phyloP scores from a whole-genome alignment of 2,113 vertebrate species.

The Melanocharis versteri region DNA sequence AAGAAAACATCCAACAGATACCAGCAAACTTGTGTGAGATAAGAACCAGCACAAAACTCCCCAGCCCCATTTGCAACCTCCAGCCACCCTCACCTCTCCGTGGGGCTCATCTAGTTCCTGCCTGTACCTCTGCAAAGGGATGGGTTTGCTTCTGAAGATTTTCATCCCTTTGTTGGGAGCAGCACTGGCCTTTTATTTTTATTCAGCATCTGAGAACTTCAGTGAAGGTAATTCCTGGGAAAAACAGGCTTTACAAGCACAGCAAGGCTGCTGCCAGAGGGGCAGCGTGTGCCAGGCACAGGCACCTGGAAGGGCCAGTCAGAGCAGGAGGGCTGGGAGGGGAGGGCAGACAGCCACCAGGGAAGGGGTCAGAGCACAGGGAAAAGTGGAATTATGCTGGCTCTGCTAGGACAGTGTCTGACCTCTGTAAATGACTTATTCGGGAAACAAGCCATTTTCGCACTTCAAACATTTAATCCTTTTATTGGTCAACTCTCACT shows the following conservation, averaged over 20 bases:
- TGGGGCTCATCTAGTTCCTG: not conserved
- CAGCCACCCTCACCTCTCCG: not conserved
- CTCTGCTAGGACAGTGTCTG: not conserved
- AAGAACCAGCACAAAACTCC: not conserved
- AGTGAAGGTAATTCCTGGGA: constrained; percentile 60
- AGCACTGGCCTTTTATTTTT: constrained; percentile 69
- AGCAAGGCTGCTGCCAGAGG: not conserved
- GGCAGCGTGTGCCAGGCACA: fast-evolving
- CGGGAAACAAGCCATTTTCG: fast-evolving
- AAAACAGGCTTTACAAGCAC: not conserved
- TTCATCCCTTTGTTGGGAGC: constrained; percentile 62
- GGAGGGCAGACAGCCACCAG: not conserved
- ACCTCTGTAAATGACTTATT: not conserved
- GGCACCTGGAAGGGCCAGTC: not conserved
- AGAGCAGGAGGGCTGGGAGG: fast-evolving
- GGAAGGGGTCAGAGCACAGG: not conserved
- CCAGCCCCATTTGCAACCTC: not conserved
- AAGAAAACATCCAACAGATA: not conserved
- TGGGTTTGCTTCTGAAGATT: constrained; percentile 67
- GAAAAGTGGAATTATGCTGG: fast-evolving
- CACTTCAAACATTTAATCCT: not conserved
- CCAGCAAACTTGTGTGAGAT: not conserved
- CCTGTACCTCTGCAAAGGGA: not conserved
- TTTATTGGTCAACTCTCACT: fast-evolving
- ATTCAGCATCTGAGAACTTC: constrained; percentile 60